Evolutionary conservation across 2,113 vertebrate species (phyloP).

Genomic region (Platycercus adscitus): DNA sequence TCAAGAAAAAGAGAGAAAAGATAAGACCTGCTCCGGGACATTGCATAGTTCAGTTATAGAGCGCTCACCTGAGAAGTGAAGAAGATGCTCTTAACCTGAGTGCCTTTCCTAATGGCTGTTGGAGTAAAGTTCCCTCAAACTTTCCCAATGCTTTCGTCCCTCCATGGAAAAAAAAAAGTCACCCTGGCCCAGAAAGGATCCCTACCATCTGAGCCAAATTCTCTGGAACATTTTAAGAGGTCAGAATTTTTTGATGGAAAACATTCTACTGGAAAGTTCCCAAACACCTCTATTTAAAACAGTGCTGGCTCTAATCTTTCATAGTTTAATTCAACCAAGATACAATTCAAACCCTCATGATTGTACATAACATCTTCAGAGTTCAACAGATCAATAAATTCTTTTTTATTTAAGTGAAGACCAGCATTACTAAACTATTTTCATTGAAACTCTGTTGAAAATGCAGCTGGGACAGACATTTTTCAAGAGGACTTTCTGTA

Average conservation of each 20-base stretch:
- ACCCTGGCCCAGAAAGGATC: not conserved
- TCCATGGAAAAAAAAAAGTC: not conserved
- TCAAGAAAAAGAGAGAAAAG: not conserved
- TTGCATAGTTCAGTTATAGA: not conserved
- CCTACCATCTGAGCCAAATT: not conserved
- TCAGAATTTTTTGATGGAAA: not conserved
- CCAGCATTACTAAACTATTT: not conserved
- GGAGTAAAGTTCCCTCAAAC: not conserved
- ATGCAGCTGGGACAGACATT: not conserved
- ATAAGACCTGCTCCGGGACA: not conserved
- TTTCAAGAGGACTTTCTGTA: not conserved
- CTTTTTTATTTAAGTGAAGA: not conserved
- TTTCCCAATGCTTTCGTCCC: not conserved
- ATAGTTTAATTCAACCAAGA: not conserved
- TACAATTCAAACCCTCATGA: not conserved
- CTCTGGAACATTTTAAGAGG: not conserved
- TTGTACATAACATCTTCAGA: not conserved
- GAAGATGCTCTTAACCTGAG: not conserved
- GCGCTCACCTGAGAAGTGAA: not conserved
- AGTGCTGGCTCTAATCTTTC: not conserved
- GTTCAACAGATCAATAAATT: not conserved
- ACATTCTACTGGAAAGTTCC: not conserved
- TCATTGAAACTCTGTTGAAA: not conserved
- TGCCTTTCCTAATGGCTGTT: not conserved
- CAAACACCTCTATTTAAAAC: not conserved